Evolutionary conservation across 1,140 invertebrate species (phyloP).

Genomic region (Rhyzopertha dominica): DNA sequence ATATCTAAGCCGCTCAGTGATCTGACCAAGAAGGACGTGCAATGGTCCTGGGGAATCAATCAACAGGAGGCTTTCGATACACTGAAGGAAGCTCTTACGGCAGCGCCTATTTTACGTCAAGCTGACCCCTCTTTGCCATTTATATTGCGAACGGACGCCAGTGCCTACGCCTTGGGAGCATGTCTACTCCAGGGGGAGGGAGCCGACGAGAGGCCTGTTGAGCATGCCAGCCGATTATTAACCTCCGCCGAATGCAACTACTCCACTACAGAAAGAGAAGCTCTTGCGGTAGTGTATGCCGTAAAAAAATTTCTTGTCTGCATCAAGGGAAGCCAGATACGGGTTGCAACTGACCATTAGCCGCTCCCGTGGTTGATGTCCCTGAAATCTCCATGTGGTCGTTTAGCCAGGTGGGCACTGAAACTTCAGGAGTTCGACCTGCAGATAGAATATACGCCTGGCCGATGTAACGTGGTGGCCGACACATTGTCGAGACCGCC

Average conservation of each 20-base stretch:
- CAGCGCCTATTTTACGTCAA: constrained; percentile 21
- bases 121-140: constrained; percentile 31
- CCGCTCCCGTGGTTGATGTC: constrained; percentile 46
- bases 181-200: constrained; percentile 41
- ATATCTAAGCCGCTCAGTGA: constrained; percentile 40
- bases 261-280: constrained; percentile 44
- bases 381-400: constrained; percentile 39
- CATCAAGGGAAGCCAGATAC: constrained; percentile 34
- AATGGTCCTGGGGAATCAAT: too few relatives aligned
- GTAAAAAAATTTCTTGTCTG: constrained; percentile 38
- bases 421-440: constrained; percentile 26
- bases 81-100: constrained; percentile 12
- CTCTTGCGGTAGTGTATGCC: constrained; percentile 43
- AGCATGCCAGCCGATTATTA: constrained; percentile 41
- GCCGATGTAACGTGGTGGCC: constrained; percentile 30
- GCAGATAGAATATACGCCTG: constrained; percentile 21
- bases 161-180: constrained; percentile 40
- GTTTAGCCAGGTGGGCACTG: constrained; percentile 30
- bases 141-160: constrained; percentile 35
- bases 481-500: constrained; percentile 4
- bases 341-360: constrained; percentile 40
- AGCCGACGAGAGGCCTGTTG: constrained; percentile 38
- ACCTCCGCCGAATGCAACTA: constrained; percentile 42
- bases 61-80: too few relatives aligned
- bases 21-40: constrained; percentile 39